Base-by-base conservation (phyloP, 2,113 vertebrate species). In the Gobiocypris rarus region DNA sequence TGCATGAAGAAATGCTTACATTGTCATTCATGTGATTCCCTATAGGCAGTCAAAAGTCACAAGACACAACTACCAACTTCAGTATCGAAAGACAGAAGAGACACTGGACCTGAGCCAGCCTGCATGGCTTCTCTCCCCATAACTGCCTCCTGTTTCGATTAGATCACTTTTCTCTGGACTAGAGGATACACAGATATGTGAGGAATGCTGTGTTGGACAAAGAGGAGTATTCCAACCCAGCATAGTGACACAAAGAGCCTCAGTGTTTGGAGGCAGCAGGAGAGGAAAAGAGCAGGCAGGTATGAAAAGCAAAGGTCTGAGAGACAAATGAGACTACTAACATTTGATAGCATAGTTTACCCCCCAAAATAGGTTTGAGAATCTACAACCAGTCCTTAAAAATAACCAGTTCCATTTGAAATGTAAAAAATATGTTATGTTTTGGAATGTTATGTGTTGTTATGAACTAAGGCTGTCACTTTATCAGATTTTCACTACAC, bases 141-240 rank as follows among this genome's bases (percentile, higher is more conserved):
- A 61, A 50, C 26, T 59, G 38, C 45, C 75, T 73, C 54, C 31
- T 26, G 43, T 58, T 54, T 76, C 45, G 70, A 76, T 85, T 82
- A 87, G 81, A 83, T 87, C 83, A 73, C 61, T 61, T 24, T 83
- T 38, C 61, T 77, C 58, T 50, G 78, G 77, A 75, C 73, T n/a
- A 70, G 83, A 81, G 82, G 81, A 86, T 14, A 17, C 87, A 87
- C 85, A 90, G 91, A 92, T 90, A 93, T 91, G 89, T 92, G 82
- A 91, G 92, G 91, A 93, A 94, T 93, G 91, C 80, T 84, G 89
- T 84, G 54, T 84, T 90, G 89, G 91, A 91, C 90, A 91, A 92
- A 91, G 92, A 91, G 48, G 85, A 90, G 88, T 73, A 61, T 86
- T 86, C 89, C 88, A 86, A 90, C 86, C 84, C 67, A 80, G 84